Conservation (phyloP, 2,797 vertebrate genomes). For the Lacerta bilineata region DNA sequence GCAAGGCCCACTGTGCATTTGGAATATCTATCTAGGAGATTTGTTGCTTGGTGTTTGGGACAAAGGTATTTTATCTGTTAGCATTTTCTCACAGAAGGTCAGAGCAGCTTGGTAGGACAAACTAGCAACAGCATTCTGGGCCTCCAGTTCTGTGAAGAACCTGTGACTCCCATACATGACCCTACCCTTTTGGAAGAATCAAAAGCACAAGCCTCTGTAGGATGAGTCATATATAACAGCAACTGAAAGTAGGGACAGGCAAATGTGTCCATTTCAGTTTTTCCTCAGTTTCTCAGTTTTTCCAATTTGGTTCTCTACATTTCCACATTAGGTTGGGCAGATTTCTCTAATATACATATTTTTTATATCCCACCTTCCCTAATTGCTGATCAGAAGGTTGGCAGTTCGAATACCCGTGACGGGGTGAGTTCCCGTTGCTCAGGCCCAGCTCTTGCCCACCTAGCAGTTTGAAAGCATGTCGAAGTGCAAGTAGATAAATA, state of each 20-base stretch:
- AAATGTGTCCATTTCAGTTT: too few relatives aligned
- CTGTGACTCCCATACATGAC: slow-evolving; percentile 18
- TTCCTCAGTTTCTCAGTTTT: too few relatives aligned
- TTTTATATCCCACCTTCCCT: too few relatives aligned
- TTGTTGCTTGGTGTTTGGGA: neutral
- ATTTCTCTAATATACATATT: too few relatives aligned
- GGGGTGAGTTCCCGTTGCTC: too few relatives aligned
- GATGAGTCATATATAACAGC: neutral
- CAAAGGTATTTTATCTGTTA: neutral
- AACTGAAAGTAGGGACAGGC: neutral
- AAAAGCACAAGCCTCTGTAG: slow-evolving; percentile 6
- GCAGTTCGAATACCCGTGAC: too few relatives aligned
- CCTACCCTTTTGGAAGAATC: neutral
- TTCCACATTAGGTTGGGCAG: too few relatives aligned
- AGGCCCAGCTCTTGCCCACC: too few relatives aligned
- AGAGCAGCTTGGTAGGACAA: slow-evolving; percentile 19
- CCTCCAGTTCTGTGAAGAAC: neutral
- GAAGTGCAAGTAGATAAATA: too few relatives aligned
- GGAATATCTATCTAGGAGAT: neutral
- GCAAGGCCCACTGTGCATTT: neutral
- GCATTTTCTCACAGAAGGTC: neutral
- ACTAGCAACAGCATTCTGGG: slow-evolving; percentile 42
- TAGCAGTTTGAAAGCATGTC: too few relatives aligned
- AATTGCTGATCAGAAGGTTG: too few relatives aligned
- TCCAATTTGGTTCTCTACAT: too few relatives aligned